Evolutionary conservation across 2,113 vertebrate genomes (phyloP).

Genomic region (Chionodraco myersi): DNA sequence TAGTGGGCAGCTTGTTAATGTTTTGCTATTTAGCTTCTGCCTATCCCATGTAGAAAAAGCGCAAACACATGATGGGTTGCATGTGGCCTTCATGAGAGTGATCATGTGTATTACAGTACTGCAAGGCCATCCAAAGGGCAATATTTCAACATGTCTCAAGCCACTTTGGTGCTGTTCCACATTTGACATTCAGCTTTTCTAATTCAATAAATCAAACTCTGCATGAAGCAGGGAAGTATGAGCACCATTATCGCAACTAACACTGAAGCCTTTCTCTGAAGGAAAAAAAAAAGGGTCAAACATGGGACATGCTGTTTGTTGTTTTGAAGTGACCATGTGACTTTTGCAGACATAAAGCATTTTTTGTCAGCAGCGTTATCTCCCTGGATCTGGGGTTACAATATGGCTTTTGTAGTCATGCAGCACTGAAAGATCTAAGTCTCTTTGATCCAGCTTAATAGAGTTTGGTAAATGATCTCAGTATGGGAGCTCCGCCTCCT

Average conservation of each 20-base stretch:
- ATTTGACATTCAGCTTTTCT: conserved; percentile 18
- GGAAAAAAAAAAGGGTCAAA: conserved; percentile 55
- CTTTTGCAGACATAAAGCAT: conserved; percentile 76
- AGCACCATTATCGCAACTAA: conserved; percentile 26
- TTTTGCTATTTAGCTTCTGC: not conserved
- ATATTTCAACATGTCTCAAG: not conserved
- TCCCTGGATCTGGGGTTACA: conserved; percentile 78
- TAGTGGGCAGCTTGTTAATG: not conserved
- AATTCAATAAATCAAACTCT: conserved; percentile 31
- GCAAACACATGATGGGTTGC: conserved; percentile 21
- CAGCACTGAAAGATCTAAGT: conserved; percentile 79
- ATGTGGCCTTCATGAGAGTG: not conserved
- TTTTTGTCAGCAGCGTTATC: conserved; percentile 78
- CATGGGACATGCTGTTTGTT: conserved; percentile 62
- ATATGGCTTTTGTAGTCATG: conserved; percentile 84
- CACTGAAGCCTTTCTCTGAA: conserved; percentile 54
- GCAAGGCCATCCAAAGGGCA: conserved; percentile 6
- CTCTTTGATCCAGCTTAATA: conserved; percentile 85
- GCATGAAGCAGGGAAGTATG: not conserved
- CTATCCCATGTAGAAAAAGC: conserved; percentile 8
- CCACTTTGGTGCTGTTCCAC: not conserved
- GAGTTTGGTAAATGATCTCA: conserved; percentile 86
- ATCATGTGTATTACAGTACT: not conserved
- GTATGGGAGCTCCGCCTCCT: conserved; percentile 66
- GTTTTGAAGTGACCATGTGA: conserved; percentile 80